Conservation (phyloP, 2,113 vertebrate genomes). For the Epinephelus moara region DNA sequence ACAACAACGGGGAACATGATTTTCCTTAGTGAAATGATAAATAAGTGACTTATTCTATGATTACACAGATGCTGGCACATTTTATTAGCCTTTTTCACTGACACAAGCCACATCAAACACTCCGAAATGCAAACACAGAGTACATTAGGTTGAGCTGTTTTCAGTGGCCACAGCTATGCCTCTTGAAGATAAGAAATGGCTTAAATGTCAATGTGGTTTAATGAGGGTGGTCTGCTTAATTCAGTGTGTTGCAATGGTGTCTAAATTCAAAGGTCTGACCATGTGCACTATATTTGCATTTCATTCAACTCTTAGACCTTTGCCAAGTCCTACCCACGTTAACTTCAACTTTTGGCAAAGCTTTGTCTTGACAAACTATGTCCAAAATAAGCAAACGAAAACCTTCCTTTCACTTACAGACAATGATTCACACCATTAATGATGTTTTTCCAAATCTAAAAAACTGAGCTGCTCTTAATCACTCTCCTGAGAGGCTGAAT, state of each 20-base stretch:
- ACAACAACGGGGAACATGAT: slow-evolving; percentile 37
- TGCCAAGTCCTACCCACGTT: neutral
- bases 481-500: neutral
- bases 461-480: neutral
- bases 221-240: slow-evolving; percentile 1
- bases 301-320: neutral
- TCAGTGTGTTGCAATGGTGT: neutral
- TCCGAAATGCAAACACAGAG: slow-evolving; percentile 28
- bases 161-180: slow-evolving; percentile 13
- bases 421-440: neutral
- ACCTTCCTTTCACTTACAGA: neutral
- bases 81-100: slow-evolving; percentile 42
- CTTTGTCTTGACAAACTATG: neutral
- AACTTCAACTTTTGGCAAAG: neutral
- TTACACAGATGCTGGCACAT: slow-evolving; percentile 40
- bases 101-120: slow-evolving; percentile 47
- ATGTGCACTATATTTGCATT: neutral
- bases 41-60: slow-evolving; percentile 71
- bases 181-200: slow-evolving; percentile 11
- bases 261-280: neutral
- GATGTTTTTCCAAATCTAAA: neutral
- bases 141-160: slow-evolving; percentile 5
- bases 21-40: slow-evolving; percentile 65
- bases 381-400: neutral
- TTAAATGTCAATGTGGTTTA: slow-evolving; percentile 10